A percentile compares a stretch with the other conserved stretches of the same genome.
phyloP scores from a whole-genome alignment of 64 coral and sea anemone genomes.

The Catalaphyllia jardinei region DNA sequence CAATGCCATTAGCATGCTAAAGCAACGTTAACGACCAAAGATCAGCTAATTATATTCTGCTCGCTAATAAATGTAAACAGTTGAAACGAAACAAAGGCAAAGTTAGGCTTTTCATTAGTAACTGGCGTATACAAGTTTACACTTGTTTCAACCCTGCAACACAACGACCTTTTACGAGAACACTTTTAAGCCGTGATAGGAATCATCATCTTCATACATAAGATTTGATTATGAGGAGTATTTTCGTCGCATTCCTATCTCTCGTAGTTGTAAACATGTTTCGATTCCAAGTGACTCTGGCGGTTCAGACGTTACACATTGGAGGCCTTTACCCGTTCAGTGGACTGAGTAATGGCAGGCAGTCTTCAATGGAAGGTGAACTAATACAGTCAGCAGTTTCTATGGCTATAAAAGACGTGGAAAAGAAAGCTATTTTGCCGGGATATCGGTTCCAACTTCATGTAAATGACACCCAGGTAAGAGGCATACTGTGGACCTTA shows the following conservation, averaged over 20 bases:
- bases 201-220: background rate
- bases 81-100: constrained; percentile 5
- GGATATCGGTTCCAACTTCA: constrained; percentile 66
- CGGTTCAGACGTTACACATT: constrained; percentile 37
- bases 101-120: background rate
- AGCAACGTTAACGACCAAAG: background rate
- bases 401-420: constrained; percentile 71
- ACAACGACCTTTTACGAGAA: background rate
- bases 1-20: constrained; percentile 1
- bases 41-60: constrained; percentile 5
- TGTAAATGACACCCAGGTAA: constrained; percentile 74
- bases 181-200: background rate
- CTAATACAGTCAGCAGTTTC: constrained; percentile 21
- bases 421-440: constrained; percentile 48
- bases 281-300: background rate
- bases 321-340: constrained; percentile 61
- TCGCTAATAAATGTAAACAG: constrained; percentile 13
- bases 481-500: background rate
- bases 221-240: background rate
- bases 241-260: constrained; percentile 41
- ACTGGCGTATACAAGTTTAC: too few relatives aligned
- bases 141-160: background rate
- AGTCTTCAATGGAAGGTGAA: constrained; percentile 2
- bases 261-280: background rate
- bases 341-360: background rate